phyloP scores from a whole-genome alignment of 2,113 vertebrate species.

The Boleophthalmus pectinirostris region DNA sequence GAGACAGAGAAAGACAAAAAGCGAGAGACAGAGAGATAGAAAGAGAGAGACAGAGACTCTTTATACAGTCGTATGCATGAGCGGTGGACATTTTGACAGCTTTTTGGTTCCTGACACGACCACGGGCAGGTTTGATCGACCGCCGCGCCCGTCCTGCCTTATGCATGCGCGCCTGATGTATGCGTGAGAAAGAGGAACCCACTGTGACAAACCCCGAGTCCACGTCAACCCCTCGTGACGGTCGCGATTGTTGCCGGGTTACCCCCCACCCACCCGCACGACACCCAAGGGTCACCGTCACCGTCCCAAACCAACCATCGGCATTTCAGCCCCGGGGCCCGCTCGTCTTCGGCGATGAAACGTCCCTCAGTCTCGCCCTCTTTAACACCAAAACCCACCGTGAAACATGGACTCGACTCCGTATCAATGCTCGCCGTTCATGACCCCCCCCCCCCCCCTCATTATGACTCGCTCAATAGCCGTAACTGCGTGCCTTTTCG shows the following conservation, averaged over 20 bases:
- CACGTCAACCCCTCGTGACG: constrained; percentile 52
- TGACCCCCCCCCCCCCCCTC: constrained; percentile 29
- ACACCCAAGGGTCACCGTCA: constrained; percentile 50
- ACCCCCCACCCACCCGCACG: constrained; percentile 14
- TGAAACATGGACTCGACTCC: constrained; percentile 66
- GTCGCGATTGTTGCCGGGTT: constrained; percentile 52
- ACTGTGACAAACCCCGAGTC: constrained; percentile 49
- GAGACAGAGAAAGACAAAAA: too few relatives aligned
- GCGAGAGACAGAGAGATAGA: too few relatives aligned
- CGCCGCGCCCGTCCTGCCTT: constrained; percentile 18
- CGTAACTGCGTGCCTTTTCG: constrained; percentile 47
- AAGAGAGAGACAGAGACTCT: not conserved
- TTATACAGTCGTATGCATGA: not conserved
- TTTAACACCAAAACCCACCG: constrained; percentile 61
- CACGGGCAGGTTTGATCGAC: constrained; percentile 15
- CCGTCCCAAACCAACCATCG: constrained; percentile 38
- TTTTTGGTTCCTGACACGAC: constrained; percentile 25
- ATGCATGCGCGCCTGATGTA: constrained; percentile 26
- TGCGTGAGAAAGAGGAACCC: constrained; percentile 61
- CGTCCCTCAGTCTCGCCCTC: constrained; percentile 57
- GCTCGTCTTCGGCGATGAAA: constrained; percentile 61
- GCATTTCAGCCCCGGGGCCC: constrained; percentile 63
- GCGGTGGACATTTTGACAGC: not conserved
- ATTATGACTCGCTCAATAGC: constrained; percentile 57
- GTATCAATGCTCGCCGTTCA: constrained; percentile 77